Conservation (phyloP, 2,113 vertebrate genomes). For the Phoxinus phoxinus region DNA sequence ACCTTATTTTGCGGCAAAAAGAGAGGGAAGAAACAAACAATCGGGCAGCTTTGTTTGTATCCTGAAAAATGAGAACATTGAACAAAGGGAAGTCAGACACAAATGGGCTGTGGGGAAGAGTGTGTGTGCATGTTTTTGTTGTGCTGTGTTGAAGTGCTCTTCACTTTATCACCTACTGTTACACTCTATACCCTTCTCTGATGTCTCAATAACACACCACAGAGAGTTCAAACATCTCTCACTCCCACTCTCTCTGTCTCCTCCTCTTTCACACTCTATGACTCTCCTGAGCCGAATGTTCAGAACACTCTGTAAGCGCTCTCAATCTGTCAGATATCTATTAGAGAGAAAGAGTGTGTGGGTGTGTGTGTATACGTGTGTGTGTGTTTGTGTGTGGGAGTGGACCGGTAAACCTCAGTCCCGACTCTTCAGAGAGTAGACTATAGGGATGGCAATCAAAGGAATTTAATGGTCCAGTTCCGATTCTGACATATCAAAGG, state of each 20-base stretch:
- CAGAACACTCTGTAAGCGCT: slow-evolving; percentile 70
- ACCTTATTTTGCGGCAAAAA: neutral
- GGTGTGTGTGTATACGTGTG: neutral
- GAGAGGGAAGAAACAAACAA: slow-evolving; percentile 11
- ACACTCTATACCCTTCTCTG: slow-evolving; percentile 24
- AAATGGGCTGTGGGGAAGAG: neutral
- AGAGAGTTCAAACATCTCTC: slow-evolving; percentile 15
- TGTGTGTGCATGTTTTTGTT: slow-evolving; percentile 35
- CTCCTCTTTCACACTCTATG: slow-evolving; percentile 49
- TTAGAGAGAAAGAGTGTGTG: slow-evolving; percentile 10
- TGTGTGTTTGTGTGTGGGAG: neutral
- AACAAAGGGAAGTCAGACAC: slow-evolving; percentile 4
- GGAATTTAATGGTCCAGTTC: neutral
- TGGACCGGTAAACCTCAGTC: slow-evolving; percentile 26
- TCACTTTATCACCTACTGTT: slow-evolving; percentile 31
- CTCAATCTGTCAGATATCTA: slow-evolving; percentile 74
- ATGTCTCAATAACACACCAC: slow-evolving; percentile 43
- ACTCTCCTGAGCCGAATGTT: slow-evolving; percentile 67
- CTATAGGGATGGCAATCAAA: neutral
- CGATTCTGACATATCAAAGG: neutral
- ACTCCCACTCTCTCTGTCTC: slow-evolving; percentile 47
- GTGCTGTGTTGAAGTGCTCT: slow-evolving; percentile 27
- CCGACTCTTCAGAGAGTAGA: neutral
- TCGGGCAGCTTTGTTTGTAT: slow-evolving; percentile 12
- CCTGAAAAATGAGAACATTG: neutral